Percentiles rank a stretch among this genome's conserved stretches.
These are phyloP conservation scores for Cyprinella venusta DNA, from an alignment of 2,797 vertebrate genomes.

Conservation along the genomic window DNA sequence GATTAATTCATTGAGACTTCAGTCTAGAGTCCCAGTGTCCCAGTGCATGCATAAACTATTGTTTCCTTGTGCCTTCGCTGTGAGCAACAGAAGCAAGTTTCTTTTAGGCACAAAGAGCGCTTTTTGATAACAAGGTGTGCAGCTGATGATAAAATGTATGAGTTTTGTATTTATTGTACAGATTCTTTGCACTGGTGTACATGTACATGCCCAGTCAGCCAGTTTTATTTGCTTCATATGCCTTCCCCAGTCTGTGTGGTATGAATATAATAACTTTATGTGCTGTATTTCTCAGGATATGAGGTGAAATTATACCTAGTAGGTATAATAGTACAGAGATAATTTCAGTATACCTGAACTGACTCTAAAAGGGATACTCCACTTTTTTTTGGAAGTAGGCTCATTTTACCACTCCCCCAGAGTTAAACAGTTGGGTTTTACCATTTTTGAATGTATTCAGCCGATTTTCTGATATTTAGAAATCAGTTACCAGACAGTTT, in stretches of 20 bases:
- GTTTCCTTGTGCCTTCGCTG: constrained; percentile 4
- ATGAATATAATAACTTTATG: constrained; percentile 6
- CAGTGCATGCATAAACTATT: constrained; percentile 38
- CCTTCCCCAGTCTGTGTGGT: constrained; percentile 7
- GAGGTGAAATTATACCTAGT: not conserved
- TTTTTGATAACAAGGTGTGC: constrained; percentile 36
- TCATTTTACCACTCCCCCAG: no score
- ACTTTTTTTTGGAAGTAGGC: no score
- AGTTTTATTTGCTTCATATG: constrained; percentile 20
- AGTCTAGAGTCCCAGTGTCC: constrained; percentile 28
- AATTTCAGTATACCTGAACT: not conserved
- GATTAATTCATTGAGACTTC: constrained; percentile 29
- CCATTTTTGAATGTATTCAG: no score
- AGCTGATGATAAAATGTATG: constrained; percentile 33
- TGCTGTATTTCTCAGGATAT: not conserved
- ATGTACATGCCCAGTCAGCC: constrained; percentile 23
- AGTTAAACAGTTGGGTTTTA: no score
- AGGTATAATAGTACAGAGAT: no score
- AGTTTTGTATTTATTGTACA: constrained; percentile 26
- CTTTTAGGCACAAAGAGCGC: constrained; percentile 21
- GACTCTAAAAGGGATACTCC: no score
- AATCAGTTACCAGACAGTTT: no score
- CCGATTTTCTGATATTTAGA: no score
- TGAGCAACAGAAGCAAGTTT: constrained; percentile 24
- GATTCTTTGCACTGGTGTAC: constrained; percentile 8